Base-by-base conservation (phyloP, 2,888 invertebrate species). In the Stratiomys singularior region DNA sequence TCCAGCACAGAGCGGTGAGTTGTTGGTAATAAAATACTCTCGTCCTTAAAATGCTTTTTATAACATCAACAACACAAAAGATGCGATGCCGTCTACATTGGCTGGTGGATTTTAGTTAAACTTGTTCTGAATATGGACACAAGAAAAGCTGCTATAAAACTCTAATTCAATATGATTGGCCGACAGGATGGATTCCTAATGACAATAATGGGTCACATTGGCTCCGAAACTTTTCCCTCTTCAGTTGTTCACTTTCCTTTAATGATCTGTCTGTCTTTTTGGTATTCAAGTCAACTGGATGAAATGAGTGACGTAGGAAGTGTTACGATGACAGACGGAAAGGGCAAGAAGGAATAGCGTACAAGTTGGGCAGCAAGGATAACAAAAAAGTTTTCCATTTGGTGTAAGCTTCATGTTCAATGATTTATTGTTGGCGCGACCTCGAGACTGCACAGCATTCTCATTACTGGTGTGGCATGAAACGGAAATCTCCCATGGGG, bases 401-500 rank as follows among this genome's bases (percentile, higher is more conserved):
- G 4, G 52, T 52, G 52, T 25, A 18, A 52, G 52, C 25, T 64
- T 44, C 27, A 72, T 69, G 56, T 25, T 44, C 44, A 58, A 58
- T 74, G 74, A 74, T 58, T 74, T 37, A 74, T 74, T 7, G 74
- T 21, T 74, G 37, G 27, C 30, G 60, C 74, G 60, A 60, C 44
- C 71, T 72, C 27, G 25, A 52, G 71, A 72, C 28, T 72, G 15
- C 11, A 52, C 47, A 72, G 25, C 27, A 46, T 25, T 28, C 71
- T 72, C 71, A 72, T 72, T 72, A 72, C 37, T 37, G 37, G 9
- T 37, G 37, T 28, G 28, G 27, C 28, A n/a, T 28, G 11, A 56
- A 72, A 21, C 74, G 15, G 4, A 74, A 74, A 74, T 74, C 74
- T 37, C 37, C 74, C 58, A 37, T 58, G 27, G 74, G 30, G 60